Base-by-base conservation (phyloP, 2,797 vertebrate species). In the Phoeniculus purpureus region DNA sequence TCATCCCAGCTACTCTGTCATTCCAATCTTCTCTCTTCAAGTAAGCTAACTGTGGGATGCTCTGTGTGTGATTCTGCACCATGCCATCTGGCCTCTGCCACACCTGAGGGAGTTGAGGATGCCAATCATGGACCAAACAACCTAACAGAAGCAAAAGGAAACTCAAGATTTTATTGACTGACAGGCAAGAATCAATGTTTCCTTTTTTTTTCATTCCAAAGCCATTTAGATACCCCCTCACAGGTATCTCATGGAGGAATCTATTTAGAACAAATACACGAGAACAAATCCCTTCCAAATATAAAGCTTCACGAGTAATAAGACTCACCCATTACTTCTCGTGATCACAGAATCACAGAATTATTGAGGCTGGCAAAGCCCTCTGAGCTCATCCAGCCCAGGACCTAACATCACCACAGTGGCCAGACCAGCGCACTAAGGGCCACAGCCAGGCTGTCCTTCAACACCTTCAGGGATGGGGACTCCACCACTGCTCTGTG, bases 11-110 rank as follows among this genome's bases (percentile, higher is more conserved):
- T 71, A 34, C 32, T 78, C 73, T 84, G 88, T 70, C 86, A 65
- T 47, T 37, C 59, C 73, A 19, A 3, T 72, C 18, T 16, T 31
- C 45, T 81, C 26, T 26, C 40, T 59, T 59, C 59, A 47, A 80
- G 81, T 27, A 65, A 68, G 82, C 84, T 58, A 84, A 81, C 64
- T 0, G 5, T 79, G 48, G 85, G 80, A 50, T 71, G 83, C 67
- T 43, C 14, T 10, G 54, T 50, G 84, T 86, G 62, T n/a, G 12
- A 62, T 72, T 55, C 73, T 72, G 91, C 52, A 14, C 5, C 0
- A 21, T 60, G 93, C 94, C 92, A 96, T 92, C 95, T 96, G 95
- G 95, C 93, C 93, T 76, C 25, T 29, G 62, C 20, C 27, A 61
- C 92, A 92, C 93, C 93, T 90, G 73, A 74, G 93, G 79, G 94